Evolutionary conservation across 1,140 invertebrate genomes (phyloP), one percentile per base, ranked within the genome.

Genomic region (Eriocheir sinensis): DNA sequence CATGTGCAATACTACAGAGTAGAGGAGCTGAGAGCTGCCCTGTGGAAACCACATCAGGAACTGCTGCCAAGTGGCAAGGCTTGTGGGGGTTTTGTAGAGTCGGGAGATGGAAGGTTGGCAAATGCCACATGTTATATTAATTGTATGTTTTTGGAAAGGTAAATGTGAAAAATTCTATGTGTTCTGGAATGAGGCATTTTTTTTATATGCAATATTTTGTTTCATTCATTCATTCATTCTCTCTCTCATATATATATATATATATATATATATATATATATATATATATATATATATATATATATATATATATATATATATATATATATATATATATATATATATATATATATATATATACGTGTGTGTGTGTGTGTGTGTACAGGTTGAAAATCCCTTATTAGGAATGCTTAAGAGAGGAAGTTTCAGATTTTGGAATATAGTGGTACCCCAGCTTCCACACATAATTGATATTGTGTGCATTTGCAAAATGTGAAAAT

Each of bases 1-100:
- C n/a, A 90, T 90, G 89, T 90, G 89, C 89, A 90, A 90, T 90
- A 90, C 41, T 90, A 60, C 17, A 72, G 89, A 72, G 38, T 88
- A 88, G 38, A 88, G 60, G 60, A 72, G 60, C 21, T n/a, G 21
- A 0, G 21, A 72, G 60, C 12, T n/a, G 27, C 6, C 60, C 60
- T 72, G 60, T n/a, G 60, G 4, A 72, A n/a, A 4, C 60, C 27
- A n/a, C 21, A 72, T 21, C 27, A 21, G 60, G 6, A 2, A 72
- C 53, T 48, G 21, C 9, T 1, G 60, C 60, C n/a, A n/a, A 4
- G 60, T 27, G n/a, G 60, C n/a, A n/a, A n/a, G 21, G 60, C n/a
- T 1, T 72, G 60, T n/a, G 60, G n/a, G 60, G 8, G 60, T 72
- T 1, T 4, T 72, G 60, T n/a, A 72, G n/a, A n/a, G 27, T 8